Conservation (phyloP, 64 coral and sea anemone genomes). For the Montipora sp. region DNA sequence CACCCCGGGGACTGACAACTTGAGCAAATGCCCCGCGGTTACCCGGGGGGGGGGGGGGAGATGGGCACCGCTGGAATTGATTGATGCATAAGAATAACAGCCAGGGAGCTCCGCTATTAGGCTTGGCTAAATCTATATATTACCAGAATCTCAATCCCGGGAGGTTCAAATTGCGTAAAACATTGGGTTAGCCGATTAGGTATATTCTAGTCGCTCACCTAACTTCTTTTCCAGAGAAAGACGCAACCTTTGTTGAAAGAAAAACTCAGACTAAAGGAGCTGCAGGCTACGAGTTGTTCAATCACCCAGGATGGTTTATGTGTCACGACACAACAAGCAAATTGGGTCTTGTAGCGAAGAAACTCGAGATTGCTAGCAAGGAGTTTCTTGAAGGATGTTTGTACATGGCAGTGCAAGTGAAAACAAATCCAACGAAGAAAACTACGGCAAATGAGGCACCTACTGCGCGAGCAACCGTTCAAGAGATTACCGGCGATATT, state of each 20-base stretch:
- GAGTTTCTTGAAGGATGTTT: slow-evolving; percentile 86
- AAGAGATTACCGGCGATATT: slow-evolving; percentile 11
- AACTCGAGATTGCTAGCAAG: slow-evolving; percentile 57
- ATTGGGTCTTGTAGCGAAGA: slow-evolving; percentile 64
- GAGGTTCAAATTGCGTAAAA: too few relatives aligned
- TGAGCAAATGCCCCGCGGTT: too few relatives aligned
- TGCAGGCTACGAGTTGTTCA: slow-evolving; percentile 72
- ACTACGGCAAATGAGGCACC: not conserved
- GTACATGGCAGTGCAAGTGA: slow-evolving; percentile 68
- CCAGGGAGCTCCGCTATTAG: too few relatives aligned
- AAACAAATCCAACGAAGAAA: slow-evolving; percentile 20
- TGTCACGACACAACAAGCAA: slow-evolving; percentile 63
- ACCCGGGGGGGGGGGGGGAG: too few relatives aligned
- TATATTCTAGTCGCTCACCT: too few relatives aligned
- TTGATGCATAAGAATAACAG: too few relatives aligned
- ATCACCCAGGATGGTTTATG: slow-evolving; percentile 85
- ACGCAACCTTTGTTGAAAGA: slow-evolving; percentile 80
- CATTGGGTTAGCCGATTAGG: too few relatives aligned
- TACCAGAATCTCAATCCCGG: too few relatives aligned
- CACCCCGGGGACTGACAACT: too few relatives aligned
- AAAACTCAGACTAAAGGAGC: slow-evolving; percentile 66
- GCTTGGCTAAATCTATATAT: too few relatives aligned
- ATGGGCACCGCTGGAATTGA: too few relatives aligned
- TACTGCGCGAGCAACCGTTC: slow-evolving; percentile 20
- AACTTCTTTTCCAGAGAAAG: slow-evolving; percentile 59